Conservation (phyloP, 64 coral and sea anemone species). For the Montipora cactus region DNA sequence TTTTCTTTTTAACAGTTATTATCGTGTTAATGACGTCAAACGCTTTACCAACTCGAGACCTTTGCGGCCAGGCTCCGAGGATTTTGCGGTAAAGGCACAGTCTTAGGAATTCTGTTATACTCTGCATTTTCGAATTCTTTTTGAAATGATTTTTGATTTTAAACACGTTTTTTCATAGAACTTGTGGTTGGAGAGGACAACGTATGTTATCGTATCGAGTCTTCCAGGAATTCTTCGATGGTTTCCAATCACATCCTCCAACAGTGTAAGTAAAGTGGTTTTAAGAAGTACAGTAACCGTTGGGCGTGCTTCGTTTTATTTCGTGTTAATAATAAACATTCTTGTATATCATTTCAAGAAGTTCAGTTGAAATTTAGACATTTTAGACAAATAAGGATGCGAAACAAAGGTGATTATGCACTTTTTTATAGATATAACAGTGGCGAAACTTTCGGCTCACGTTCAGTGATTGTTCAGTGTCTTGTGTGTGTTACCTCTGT, state of each 20-base stretch:
- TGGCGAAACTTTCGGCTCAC: not conserved
- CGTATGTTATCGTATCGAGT: conserved; percentile 65
- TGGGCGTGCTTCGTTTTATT: too few relatives aligned
- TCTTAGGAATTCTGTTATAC: not conserved
- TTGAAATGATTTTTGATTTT: not conserved
- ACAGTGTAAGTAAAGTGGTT: conserved; percentile 73
- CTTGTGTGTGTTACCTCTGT: too few relatives aligned
- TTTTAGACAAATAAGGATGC: too few relatives aligned
- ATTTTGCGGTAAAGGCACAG: conserved; percentile 72
- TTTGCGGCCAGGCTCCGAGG: conserved; percentile 83
- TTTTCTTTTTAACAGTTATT: conserved; percentile 66
- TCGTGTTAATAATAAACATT: too few relatives aligned
- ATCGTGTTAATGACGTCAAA: conserved; percentile 79
- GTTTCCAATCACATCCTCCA: conserved; percentile 86
- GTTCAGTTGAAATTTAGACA: too few relatives aligned
- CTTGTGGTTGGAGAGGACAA: conserved; percentile 92
- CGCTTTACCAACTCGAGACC: conserved; percentile 82
- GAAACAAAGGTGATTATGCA: too few relatives aligned
- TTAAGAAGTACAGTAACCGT: not conserved
- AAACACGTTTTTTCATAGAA: conserved; percentile 41
- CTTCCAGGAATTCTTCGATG: conserved; percentile 95
- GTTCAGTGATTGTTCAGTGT: not conserved
- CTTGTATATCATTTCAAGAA: too few relatives aligned
- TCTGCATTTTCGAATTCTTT: not conserved
- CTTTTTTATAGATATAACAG: too few relatives aligned